phyloP scores from a whole-genome alignment of 2,113 vertebrate genomes.

The Neotoma lepida region DNA sequence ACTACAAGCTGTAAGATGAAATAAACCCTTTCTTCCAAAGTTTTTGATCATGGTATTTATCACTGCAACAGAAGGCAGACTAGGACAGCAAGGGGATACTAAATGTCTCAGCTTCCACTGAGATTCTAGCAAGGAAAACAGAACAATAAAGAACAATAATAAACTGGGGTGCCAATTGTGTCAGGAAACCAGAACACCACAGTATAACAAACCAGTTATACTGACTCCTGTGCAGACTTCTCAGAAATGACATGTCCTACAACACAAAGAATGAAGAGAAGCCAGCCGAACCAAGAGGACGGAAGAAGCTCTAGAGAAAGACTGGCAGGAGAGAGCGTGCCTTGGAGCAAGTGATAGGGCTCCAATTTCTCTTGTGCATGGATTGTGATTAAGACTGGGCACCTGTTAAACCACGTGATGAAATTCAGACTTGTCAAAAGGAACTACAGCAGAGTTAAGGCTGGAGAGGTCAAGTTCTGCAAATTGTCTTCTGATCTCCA shows the following conservation, averaged over 20 bases:
- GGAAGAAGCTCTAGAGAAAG: not conserved
- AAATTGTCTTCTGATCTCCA: not conserved
- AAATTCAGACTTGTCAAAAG: conserved; percentile 32
- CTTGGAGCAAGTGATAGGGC: not conserved
- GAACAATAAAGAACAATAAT: not conserved
- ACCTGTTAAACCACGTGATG: not conserved
- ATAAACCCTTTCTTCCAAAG: not conserved
- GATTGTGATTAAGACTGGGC: not conserved
- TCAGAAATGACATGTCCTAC: not conserved
- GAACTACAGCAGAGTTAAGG: not conserved
- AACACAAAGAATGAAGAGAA: conserved; percentile 31
- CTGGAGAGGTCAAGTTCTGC: conserved; percentile 22
- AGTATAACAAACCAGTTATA: not conserved
- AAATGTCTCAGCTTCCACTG: not conserved
- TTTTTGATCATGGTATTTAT: not conserved
- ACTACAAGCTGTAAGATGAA: not conserved
- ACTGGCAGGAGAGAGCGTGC: not conserved
- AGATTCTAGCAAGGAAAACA: not conserved
- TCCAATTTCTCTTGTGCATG: not conserved
- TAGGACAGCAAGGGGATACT: not conserved
- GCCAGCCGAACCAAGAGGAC: not conserved
- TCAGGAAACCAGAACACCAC: not conserved
- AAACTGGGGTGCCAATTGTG: not conserved
- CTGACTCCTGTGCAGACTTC: not conserved
- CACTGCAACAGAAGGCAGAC: not conserved